Evolutionary conservation across 2,113 vertebrate species (phyloP).

Genomic region (Orycteropus afer): DNA sequence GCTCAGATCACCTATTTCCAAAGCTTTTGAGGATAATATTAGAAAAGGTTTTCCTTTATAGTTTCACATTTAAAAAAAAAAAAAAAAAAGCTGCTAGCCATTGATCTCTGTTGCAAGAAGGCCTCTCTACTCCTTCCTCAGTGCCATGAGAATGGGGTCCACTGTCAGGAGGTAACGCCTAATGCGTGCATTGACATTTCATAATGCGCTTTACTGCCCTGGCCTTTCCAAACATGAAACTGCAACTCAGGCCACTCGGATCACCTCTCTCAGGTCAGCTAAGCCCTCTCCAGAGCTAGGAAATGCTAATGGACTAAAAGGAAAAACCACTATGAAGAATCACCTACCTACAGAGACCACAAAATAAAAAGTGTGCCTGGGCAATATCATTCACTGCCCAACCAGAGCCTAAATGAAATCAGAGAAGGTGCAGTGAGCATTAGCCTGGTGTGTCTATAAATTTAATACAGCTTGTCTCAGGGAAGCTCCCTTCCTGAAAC

Average conservation of each 20-base stretch:
- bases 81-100: background rate
- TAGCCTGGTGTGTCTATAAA: slow-evolving; percentile 3
- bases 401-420: background rate
- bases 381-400: background rate
- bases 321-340: background rate
- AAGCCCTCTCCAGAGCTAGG: background rate
- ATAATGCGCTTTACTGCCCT: slow-evolving; percentile 72
- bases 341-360: background rate
- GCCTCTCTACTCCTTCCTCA: slow-evolving; percentile 47
- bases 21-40: slow-evolving; percentile 59
- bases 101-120: slow-evolving; percentile 72
- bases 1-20: slow-evolving; percentile 39
- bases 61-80: slow-evolving; percentile 61
- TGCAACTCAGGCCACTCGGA: slow-evolving; percentile 49
- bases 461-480: background rate
- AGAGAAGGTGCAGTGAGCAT: background rate
- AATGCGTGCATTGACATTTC: slow-evolving; percentile 84
- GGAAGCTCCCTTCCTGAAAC: background rate
- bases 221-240: slow-evolving; percentile 76
- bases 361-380: background rate
- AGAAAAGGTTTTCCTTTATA: slow-evolving; percentile 76
- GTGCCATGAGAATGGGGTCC: slow-evolving; percentile 60
- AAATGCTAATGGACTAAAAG: background rate
- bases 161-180: slow-evolving; percentile 64
- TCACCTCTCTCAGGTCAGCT: slow-evolving; percentile 61